Conservation (phyloP, 1,140 invertebrate species). For the Drosophila lini region DNA sequence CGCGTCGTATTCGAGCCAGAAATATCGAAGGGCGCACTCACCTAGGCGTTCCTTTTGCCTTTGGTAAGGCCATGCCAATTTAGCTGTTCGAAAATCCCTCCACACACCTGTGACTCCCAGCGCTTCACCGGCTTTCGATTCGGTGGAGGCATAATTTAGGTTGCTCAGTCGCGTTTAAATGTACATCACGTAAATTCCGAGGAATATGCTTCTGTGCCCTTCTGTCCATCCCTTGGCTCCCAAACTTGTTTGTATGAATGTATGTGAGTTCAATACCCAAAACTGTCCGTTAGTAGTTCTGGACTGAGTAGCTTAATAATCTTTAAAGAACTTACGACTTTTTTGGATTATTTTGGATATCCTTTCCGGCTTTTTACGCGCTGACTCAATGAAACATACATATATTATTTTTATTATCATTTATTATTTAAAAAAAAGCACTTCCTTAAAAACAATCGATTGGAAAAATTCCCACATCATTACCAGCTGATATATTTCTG, state of each 20-base stretch:
- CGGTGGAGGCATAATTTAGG: constrained; percentile 69
- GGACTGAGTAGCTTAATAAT: constrained; percentile 23
- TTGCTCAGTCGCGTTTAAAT: constrained; percentile 72
- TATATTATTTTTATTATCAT: no score
- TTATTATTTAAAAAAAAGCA: no score
- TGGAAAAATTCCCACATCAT: constrained; percentile 66
- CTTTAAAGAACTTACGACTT: constrained; percentile 9
- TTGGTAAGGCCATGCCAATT: constrained; percentile 69
- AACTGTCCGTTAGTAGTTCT: constrained; percentile 5
- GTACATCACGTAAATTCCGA: constrained; percentile 78
- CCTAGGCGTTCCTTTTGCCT: constrained; percentile 59
- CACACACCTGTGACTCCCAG: constrained; percentile 15
- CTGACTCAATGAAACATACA: not conserved
- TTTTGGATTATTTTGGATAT: not conserved
- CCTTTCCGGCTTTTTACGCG: no score
- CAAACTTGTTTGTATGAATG: constrained; percentile 35
- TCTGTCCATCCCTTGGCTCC: constrained; percentile 6
- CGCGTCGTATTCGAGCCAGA: constrained; percentile 44
- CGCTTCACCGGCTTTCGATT: constrained; percentile 21
- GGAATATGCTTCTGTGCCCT: constrained; percentile 58
- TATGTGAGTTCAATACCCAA: constrained; percentile 51
- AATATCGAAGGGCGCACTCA: constrained; percentile 32
- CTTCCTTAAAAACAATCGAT: constrained; percentile 5
- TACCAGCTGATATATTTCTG: constrained; percentile 69
- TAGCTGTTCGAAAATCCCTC: constrained; percentile 59